Evolutionary conservation across 2,113 vertebrate species (phyloP), one percentile per base, ranked within the genome.

Genomic region (Cyprinus carpio): DNA sequence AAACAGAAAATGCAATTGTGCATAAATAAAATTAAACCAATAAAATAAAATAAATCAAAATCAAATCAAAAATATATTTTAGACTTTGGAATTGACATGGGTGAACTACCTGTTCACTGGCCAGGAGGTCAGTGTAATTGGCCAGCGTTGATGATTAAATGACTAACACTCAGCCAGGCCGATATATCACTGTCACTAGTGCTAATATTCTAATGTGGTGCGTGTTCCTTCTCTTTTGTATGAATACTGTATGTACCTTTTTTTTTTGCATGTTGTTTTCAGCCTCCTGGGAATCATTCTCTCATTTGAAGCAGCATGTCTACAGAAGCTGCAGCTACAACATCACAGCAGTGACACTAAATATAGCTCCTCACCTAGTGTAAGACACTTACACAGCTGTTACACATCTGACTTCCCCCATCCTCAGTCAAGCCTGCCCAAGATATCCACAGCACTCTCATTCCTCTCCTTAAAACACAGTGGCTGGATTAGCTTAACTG

Each of bases 371-470:
- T 37, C 12, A 40, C 76, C 54, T 62, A 79, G 31, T 40, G 54
- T 79, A 37, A 60, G 76, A 40, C 31, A 60, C 49, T 13, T 56
- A 77, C 49, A 56, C 75, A 6, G 9, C 49, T 77, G 49, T 76
- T 76, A 76, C 29, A 77, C 29, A 77, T 77, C 49, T 34, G 46
- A 77, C 75, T 54, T 77, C 49, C 46, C 23, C 11, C 75, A 78
- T 78, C 76, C 31, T 79, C 12, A 79, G 54, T 79, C 54, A 83
- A 78, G 18, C 71, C 82, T 62, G 37, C 31, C 71, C 34, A 6
- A 40, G 34, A 58, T 34, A 23, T 58, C 25, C 9, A 1, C 16
- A 31, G 18, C 7, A 4, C 40, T 54, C 49, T 82, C 65, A 25
- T 40, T 62, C 34, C 37, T 23, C 15, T 25, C n/a, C 34, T 18